A percentile compares a stretch with the other conserved stretches of the same genome.
Evolutionary conservation across 2,113 vertebrate genomes (phyloP).

Genomic region (Caracal caracal): DNA sequence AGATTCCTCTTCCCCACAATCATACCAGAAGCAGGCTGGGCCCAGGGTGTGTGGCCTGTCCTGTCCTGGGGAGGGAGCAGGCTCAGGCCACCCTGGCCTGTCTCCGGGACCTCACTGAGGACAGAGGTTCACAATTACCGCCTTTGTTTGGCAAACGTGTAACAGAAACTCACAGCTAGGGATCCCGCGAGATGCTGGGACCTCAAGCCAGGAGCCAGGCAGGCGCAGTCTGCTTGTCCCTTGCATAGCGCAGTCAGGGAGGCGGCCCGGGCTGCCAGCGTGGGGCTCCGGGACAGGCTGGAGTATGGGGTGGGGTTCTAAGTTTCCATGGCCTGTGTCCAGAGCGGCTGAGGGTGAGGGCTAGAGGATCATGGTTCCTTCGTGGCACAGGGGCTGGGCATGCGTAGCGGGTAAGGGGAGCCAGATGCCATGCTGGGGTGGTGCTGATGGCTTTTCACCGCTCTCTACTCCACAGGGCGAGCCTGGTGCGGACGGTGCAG

Average conservation of each 20-base stretch:
- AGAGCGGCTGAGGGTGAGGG: neutral
- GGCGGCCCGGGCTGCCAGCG: neutral
- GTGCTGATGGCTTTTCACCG: neutral
- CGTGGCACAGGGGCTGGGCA: neutral
- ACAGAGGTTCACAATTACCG: neutral
- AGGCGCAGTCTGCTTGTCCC: neutral
- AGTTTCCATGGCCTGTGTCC: neutral
- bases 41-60: neutral
- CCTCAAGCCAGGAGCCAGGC: neutral
- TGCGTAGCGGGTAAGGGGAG: neutral
- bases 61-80: neutral
- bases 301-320: too few species aligned
- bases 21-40: neutral
- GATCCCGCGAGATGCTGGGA: fast-evolving
- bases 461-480: slow-evolving; percentile 90
- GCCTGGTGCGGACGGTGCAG: slow-evolving; percentile 89
- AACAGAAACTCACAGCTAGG: neutral
- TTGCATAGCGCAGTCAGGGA: neutral
- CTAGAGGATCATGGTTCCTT: neutral
- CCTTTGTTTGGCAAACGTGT: neutral
- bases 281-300: neutral
- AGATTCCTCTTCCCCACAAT: neutral
- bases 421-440: neutral
- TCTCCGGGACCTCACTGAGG: neutral
- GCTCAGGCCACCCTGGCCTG: neutral